Evolutionary conservation across 1,140 invertebrate species (phyloP), one percentile per base, ranked within the genome.

Genomic region (Muscidifurax raptorellus): DNA sequence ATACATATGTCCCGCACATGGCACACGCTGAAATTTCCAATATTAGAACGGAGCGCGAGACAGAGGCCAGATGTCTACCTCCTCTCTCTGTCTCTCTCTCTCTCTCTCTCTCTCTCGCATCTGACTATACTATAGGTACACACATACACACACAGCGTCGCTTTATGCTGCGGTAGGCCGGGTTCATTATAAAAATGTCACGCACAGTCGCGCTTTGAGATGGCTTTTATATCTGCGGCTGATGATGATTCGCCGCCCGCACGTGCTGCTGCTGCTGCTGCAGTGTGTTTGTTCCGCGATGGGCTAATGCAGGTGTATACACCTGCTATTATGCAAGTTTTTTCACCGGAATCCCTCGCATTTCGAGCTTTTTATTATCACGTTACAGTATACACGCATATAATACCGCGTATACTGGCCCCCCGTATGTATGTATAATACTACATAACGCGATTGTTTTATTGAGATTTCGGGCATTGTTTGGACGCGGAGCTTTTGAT

Each of bases 1-100:
- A 92, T 92, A 92, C 91, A 92, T 91, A 92, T 92, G 91, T 91
- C 90, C 88, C 88, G 89, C 91, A 92, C 90, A 91, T 92, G 91
- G 91, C 89, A 88, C 87, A n/a, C 80, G 71, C 84, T 87, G 88
- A 90, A 90, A 91, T 90, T 91, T 91, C 90, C 90, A 91, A 91
- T 91, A 91, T 91, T 91, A 91, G 90, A 91, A 90, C 90, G 87
- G 40, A 28, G 67, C 40, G 86, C 84, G 86, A 88, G 90, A 90
- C 88, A 88, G 86, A 88, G 87, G 88, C 90, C 90, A 91, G 89
- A 91, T 90, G 90, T 90, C 90, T 90, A 22, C 59, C 78, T 30
- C 67, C 72, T 30, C 72, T 59, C 47, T 28, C 77, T 74, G 67
- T 74, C 71, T 74, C 80, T 59, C 44, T 72, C 79, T 10, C 67